A percentile compares a stretch with the other conserved stretches of the same genome.
These are phyloP conservation scores for Tryphoninae sp. DNA, from an alignment of 2,888 invertebrate genomes.

Conservation along the genomic window DNA sequence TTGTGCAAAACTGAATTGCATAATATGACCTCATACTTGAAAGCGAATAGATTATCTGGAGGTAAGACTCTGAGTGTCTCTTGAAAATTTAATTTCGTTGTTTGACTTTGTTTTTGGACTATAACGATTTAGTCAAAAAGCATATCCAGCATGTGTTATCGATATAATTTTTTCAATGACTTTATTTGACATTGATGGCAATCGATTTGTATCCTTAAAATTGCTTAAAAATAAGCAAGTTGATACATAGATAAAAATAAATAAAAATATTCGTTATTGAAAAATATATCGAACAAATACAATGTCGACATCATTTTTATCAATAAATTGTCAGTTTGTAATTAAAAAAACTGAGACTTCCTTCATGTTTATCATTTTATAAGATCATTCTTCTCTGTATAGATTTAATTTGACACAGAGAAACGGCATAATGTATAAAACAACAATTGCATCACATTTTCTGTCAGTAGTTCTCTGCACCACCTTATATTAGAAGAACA, in stretches of 20 bases:
- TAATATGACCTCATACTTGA: not conserved
- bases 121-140: not conserved
- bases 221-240: too few relatives aligned
- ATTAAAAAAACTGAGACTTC: slow-evolving; percentile 26
- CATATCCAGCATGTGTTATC: slow-evolving; percentile 3
- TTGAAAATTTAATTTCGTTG: slow-evolving; percentile 9
- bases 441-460: slow-evolving; percentile 31
- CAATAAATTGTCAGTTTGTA: too few relatives aligned
- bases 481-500: not conserved
- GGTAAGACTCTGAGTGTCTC: not conserved
- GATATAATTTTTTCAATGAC: not conserved
- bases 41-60: not conserved
- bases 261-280: too few relatives aligned
- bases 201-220: too few relatives aligned
- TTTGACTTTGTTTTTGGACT: slow-evolving; percentile 16
- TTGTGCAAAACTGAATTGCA: too few relatives aligned
- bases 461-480: slow-evolving; percentile 41
- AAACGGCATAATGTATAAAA: slow-evolving; percentile 3
- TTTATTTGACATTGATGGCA: not conserved
- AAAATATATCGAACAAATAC: too few relatives aligned
- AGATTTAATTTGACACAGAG: not conserved
- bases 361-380: slow-evolving; percentile 25
- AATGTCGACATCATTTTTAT: not conserved
- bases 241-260: too few relatives aligned
- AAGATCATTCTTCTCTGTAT: not conserved